These are phyloP conservation scores for Orchestes rusci DNA, from an alignment of 2,888 invertebrate genomes.

Conservation along the genomic window DNA sequence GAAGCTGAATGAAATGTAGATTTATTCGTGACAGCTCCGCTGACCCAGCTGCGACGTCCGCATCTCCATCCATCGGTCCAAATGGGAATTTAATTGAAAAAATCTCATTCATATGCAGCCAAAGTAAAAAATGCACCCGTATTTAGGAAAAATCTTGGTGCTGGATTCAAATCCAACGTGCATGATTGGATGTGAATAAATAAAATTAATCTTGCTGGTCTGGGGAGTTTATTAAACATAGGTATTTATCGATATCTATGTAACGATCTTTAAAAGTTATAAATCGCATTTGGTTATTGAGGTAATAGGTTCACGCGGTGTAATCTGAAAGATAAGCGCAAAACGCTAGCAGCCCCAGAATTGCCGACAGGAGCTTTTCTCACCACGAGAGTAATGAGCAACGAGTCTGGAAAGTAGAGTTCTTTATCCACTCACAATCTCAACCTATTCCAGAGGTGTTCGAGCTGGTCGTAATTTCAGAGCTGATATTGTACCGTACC, in stretches of 20 bases:
- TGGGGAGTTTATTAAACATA: slow-evolving; percentile 16
- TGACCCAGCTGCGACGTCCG: slow-evolving; percentile 19
- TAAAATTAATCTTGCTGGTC: too few species aligned
- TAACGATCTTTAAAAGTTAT: slow-evolving; percentile 28
- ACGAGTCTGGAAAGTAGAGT: slow-evolving; percentile 3
- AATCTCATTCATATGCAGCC: slow-evolving; percentile 46
- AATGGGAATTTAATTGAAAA: slow-evolving; percentile 47
- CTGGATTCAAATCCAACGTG: slow-evolving; percentile 6
- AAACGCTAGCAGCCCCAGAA: slow-evolving; percentile 22
- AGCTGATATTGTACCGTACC: too few species aligned
- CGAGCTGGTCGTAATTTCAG: too few species aligned
- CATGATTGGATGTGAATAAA: too few species aligned
- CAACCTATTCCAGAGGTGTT: too few species aligned
- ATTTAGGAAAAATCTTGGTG: slow-evolving; percentile 28
- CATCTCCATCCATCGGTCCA: slow-evolving; percentile 38
- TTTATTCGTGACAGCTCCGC: slow-evolving; percentile 31
- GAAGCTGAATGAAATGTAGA: slow-evolving; percentile 32
- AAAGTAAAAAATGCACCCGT: slow-evolving; percentile 35
- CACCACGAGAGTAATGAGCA: slow-evolving; percentile 15
- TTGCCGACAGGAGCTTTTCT: slow-evolving; percentile 30
- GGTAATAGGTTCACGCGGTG: slow-evolving; percentile 36
- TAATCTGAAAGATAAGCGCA: slow-evolving; percentile 38
- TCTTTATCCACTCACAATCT: too few species aligned
- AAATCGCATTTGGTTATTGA: slow-evolving; percentile 37
- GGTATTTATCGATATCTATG: slow-evolving; percentile 21